A percentile compares a stretch with the other conserved stretches of the same genome.
Evolutionary conservation across 2,797 vertebrate species (phyloP).

Genomic region (Leontocebus nigricollis): DNA sequence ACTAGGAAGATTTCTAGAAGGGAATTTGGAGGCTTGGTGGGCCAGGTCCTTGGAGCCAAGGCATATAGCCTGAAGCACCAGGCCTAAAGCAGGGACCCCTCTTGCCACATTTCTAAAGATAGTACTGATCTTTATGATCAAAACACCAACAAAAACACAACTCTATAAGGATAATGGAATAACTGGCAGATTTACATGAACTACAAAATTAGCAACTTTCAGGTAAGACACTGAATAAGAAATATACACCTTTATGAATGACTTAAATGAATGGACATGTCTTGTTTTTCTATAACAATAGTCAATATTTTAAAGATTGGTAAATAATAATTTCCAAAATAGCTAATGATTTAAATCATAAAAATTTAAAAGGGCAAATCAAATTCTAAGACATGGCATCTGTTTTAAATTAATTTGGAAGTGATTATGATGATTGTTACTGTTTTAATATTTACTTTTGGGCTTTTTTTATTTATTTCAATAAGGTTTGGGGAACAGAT

Average conservation of each 20-base stretch:
- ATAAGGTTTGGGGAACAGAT: no score
- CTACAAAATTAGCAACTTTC: background rate
- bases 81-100: no score
- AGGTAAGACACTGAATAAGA: background rate
- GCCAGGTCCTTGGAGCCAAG: no score
- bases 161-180: background rate
- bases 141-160: background rate
- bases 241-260: background rate
- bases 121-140: background rate
- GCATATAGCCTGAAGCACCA: background rate
- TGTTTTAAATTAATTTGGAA: background rate
- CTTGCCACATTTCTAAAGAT: background rate
- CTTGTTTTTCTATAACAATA: background rate
- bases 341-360: background rate
- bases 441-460: no score
- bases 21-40: background rate
- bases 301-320: background rate
- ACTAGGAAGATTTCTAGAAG: background rate
- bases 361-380: background rate
- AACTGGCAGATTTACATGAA: background rate
- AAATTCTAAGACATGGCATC: background rate
- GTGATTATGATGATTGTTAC: no score
- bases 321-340: background rate
- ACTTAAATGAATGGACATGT: background rate
- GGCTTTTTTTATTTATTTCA: rapidly evolving